These are phyloP conservation scores for Cynodonichthys magdalenae DNA, from an alignment of 2,797 vertebrate genomes.

Conservation along the genomic window DNA sequence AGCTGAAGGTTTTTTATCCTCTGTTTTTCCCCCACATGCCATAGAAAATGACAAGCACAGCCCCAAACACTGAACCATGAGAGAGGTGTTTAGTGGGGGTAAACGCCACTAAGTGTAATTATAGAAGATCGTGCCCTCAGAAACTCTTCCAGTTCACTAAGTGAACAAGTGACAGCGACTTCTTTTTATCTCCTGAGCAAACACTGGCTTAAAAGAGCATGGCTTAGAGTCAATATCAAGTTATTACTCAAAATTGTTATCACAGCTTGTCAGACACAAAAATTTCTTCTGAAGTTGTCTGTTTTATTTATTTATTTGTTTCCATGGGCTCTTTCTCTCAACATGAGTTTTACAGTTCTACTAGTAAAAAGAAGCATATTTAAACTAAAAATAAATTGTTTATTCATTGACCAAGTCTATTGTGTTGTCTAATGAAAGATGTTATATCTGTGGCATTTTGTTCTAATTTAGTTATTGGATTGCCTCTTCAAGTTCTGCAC, in stretches of 20 bases:
- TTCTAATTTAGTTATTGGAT: too few relatives aligned
- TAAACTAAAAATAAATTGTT: constrained; percentile 28
- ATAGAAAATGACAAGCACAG: constrained; percentile 33
- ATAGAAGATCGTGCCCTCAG: constrained; percentile 64
- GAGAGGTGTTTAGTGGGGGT: constrained; percentile 37
- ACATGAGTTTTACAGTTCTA: constrained; percentile 32
- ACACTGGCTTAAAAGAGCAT: constrained; percentile 65
- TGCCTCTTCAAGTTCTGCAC: too few relatives aligned
- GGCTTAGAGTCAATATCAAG: constrained; percentile 70
- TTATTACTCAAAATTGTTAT: constrained; percentile 69
- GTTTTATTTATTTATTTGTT: constrained; percentile 18
- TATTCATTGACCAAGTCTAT: constrained; percentile 29
- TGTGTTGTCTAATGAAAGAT: constrained; percentile 49
- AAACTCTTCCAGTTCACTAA: constrained; percentile 57
- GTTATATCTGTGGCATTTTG: constrained; percentile 54
- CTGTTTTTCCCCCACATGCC: constrained; percentile 2
- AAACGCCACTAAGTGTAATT: constrained; percentile 68
- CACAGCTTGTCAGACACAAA: constrained; percentile 67
- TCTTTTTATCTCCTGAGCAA: constrained; percentile 70
- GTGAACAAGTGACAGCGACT: constrained; percentile 68
- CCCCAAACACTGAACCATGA: constrained; percentile 27
- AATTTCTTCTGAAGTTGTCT: constrained; percentile 46
- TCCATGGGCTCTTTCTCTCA: constrained; percentile 27
- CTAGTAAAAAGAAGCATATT: constrained; percentile 26
- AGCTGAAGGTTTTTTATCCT: neutral